These are phyloP conservation scores for Leptinotarsa lineolata DNA, from an alignment of 1,140 invertebrate species.

Conservation along the genomic window DNA sequence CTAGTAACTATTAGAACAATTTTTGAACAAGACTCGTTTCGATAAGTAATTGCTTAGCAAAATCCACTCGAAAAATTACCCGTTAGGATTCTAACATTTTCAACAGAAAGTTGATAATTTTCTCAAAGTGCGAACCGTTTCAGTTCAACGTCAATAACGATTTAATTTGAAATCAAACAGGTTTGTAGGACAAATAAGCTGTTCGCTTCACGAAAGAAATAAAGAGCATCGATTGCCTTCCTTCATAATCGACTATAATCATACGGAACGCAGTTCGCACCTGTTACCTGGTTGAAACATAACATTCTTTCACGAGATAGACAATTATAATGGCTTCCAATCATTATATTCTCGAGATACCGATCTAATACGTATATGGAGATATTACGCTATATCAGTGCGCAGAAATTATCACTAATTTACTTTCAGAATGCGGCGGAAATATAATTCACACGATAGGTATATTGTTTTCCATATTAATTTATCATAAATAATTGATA, in stretches of 20 bases:
- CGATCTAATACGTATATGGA: conserved; percentile 19
- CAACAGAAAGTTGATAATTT: too few relatives aligned
- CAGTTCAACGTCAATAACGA: too few relatives aligned
- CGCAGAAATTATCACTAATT: conserved; percentile 11
- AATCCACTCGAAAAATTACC: too few relatives aligned
- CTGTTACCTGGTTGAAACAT: not conserved
- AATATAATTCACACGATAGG: conserved; percentile 9
- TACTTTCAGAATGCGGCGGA: not conserved
- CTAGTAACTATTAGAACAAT: too few relatives aligned
- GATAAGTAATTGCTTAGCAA: too few relatives aligned
- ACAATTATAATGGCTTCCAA: conserved; percentile 18
- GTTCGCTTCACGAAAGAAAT: not conserved
- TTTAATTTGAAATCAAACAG: too few relatives aligned
- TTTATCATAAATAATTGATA: conserved; percentile 16
- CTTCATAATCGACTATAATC: not conserved
- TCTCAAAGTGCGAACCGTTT: too few relatives aligned
- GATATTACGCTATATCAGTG: not conserved
- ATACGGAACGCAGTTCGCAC: not conserved
- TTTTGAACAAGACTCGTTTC: too few relatives aligned
- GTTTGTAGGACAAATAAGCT: too few relatives aligned
- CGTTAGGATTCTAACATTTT: too few relatives aligned
- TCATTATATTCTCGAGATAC: not conserved
- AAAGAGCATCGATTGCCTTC: not conserved
- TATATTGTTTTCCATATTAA: conserved; percentile 20
- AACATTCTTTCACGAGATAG: conserved; percentile 13